phyloP scores from a whole-genome alignment of 2,113 vertebrate genomes.

The Eurypyga helias region DNA sequence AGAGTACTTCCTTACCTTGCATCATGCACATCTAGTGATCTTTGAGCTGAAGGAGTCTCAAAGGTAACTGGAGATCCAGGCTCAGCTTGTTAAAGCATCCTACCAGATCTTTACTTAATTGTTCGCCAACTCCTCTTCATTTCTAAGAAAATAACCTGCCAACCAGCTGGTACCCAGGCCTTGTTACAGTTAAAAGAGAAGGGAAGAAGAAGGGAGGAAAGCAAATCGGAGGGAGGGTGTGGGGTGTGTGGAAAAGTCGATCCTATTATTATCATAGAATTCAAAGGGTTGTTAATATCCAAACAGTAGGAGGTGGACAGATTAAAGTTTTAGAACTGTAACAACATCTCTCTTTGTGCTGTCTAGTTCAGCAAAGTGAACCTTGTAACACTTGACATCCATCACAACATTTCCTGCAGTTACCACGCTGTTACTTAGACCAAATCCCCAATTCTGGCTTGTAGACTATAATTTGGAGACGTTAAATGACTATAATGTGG shows the following conservation, averaged over 20 bases:
- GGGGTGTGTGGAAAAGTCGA: not conserved
- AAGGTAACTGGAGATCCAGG: not conserved
- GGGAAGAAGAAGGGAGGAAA: not conserved
- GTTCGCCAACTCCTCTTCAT: not conserved
- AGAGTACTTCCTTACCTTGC: not conserved
- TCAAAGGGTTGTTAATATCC: slow-evolving; percentile 19
- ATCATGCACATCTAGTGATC: not conserved
- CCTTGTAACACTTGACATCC: not conserved
- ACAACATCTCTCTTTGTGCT: not conserved
- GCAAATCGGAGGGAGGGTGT: not conserved
- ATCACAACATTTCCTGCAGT: slow-evolving; percentile 49
- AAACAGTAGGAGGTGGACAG: slow-evolving; percentile 38
- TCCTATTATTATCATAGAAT: slow-evolving; percentile 38
- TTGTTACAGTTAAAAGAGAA: not conserved
- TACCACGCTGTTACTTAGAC: slow-evolving; percentile 38
- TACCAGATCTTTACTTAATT: not conserved
- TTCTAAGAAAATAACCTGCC: slow-evolving; percentile 15
- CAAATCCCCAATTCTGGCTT: slow-evolving; percentile 30
- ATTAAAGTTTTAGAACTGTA: slow-evolving; percentile 38
- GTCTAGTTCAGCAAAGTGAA: slow-evolving; percentile 10
- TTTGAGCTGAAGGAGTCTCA: not conserved
- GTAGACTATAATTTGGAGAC: slow-evolving; percentile 43
- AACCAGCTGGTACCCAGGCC: not conserved
- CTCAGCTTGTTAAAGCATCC: not conserved
- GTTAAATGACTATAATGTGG: slow-evolving; percentile 56